Conservation (phyloP, 1,140 invertebrate genomes). For the Vollenhovia emeryi region DNA sequence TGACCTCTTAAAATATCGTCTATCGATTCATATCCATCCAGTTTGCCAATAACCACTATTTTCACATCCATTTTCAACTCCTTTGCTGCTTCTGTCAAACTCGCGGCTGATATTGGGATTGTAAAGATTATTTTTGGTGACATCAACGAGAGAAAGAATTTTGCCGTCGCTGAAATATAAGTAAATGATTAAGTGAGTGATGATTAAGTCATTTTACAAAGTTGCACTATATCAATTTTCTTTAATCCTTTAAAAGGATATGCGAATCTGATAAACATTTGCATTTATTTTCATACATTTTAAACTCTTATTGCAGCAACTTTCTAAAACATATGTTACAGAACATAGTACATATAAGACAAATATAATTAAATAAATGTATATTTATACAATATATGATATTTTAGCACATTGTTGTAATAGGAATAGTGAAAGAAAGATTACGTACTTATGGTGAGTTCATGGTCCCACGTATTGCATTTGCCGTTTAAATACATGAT, state of each 20-base stretch:
- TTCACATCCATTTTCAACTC: constrained; percentile 62
- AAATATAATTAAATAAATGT: background rate
- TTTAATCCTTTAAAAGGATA: background rate
- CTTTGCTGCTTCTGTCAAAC: constrained; percentile 66
- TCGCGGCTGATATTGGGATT: constrained; percentile 57
- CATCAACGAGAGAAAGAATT: constrained; percentile 76
- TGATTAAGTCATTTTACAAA: too few relatives aligned
- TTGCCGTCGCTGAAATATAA: constrained; percentile 68
- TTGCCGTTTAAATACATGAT: constrained; percentile 34
- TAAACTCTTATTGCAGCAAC: background rate
- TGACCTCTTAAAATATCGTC: constrained; percentile 65
- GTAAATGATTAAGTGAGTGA: background rate
- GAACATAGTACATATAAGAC: too few relatives aligned
- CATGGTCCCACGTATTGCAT: constrained; percentile 7
- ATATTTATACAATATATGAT: background rate
- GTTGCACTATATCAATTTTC: background rate
- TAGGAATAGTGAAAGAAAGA: background rate
- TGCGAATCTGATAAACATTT: background rate
- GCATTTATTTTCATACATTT: background rate
- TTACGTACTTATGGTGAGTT: constrained; percentile 15
- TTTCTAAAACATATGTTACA: background rate
- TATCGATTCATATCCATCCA: constrained; percentile 61
- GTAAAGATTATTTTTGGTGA: constrained; percentile 81
- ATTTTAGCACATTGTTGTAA: background rate
- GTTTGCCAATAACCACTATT: constrained; percentile 77